Evolutionary conservation across 30 jellyfish, hydroid and myxozoan genomes (phyloP).

Genomic region (Hydractinia echinata): DNA sequence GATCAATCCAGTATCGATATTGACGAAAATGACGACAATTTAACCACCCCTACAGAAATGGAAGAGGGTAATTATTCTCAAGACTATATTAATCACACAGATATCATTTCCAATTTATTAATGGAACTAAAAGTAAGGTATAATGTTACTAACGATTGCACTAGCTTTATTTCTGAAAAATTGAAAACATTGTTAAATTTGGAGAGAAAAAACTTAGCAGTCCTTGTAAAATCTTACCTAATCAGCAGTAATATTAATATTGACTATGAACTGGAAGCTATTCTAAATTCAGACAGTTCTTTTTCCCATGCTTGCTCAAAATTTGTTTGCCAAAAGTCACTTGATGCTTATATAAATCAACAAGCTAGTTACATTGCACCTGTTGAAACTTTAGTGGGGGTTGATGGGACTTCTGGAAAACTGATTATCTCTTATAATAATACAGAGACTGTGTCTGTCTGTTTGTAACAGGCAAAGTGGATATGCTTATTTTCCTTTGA

Average conservation of each 20-base stretch:
- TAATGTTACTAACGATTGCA: neutral
- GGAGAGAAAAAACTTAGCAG: neutral
- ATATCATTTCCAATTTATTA: neutral
- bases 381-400: neutral
- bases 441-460: no score
- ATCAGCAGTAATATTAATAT: neutral
- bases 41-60: neutral
- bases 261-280: neutral
- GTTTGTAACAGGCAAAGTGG: no score
- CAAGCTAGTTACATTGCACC: neutral
- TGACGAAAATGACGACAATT: neutral
- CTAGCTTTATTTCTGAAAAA: neutral
- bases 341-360: slow-evolving; percentile 3
- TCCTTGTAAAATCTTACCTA: neutral
- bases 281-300: neutral
- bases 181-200: neutral
- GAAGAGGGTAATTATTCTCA: neutral
- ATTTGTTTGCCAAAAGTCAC: neutral
- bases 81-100: neutral
- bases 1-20: neutral
- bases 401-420: no score
- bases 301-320: neutral
- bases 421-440: no score
- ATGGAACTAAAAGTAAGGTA: neutral
- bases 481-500: no score